Evolutionary conservation across 2,888 invertebrate genomes (phyloP).

Genomic region (Dascillus cervinus): DNA sequence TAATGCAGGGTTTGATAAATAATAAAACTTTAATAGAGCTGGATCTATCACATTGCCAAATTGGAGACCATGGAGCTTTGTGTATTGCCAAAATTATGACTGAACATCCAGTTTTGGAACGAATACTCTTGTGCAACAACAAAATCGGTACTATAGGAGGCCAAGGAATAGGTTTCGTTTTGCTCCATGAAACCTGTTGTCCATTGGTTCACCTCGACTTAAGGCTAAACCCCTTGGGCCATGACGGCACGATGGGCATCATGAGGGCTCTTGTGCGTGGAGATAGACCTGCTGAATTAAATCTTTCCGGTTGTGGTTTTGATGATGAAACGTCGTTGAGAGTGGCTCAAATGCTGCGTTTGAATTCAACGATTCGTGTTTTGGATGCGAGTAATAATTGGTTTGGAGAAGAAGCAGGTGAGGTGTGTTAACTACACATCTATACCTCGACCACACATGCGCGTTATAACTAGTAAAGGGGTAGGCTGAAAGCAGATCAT

Average conservation of each 20-base stretch:
- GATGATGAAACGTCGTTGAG: constrained; percentile 47
- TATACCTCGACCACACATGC: no score
- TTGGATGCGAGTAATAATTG: constrained; percentile 54
- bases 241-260: constrained; percentile 52
- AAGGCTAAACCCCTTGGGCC: constrained; percentile 54
- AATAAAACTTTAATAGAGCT: constrained; percentile 46
- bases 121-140: constrained; percentile 20
- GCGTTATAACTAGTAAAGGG: no score
- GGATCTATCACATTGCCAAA: constrained; percentile 58
- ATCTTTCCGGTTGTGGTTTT: constrained; percentile 50
- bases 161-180: constrained; percentile 35
- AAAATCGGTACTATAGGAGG: constrained; percentile 22
- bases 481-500: no score
- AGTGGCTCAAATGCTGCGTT: constrained; percentile 47
- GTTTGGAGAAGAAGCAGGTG: constrained; percentile 50
- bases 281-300: constrained; percentile 48
- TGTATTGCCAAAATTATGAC: constrained; percentile 54
- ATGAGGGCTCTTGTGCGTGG: constrained; percentile 51
- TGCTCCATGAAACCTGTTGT: constrained; percentile 27
- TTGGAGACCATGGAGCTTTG: constrained; percentile 55
- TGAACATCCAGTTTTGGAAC: constrained; percentile 48
- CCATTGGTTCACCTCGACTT: constrained; percentile 44
- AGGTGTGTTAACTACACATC: constrained; percentile 20
- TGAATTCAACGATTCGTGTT: constrained; percentile 47
- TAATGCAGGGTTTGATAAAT: constrained; percentile 48